A percentile compares a stretch with the other conserved stretches of the same genome.
Conservation (phyloP, 2,888 invertebrate species). For the Aricia artaxerxes region DNA sequence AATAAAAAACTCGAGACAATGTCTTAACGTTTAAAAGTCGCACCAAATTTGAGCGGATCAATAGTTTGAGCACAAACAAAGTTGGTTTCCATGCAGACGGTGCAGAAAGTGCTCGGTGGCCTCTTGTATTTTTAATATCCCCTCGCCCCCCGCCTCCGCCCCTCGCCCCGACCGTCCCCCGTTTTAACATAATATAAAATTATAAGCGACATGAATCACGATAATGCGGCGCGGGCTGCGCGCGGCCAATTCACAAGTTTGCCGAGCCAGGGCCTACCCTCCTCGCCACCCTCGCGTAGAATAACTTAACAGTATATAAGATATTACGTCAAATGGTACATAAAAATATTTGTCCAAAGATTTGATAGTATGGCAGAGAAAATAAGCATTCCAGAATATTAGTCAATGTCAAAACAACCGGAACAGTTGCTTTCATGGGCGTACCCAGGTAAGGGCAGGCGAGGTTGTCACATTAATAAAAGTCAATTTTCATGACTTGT, state of each 20-base stretch:
- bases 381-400: background rate
- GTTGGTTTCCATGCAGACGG: conserved; percentile 70
- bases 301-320: conserved; percentile 22
- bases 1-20: conserved; percentile 18
- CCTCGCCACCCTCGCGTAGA: conserved; percentile 46
- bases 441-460: too few relatives aligned
- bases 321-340: background rate
- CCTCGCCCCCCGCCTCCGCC: conserved; percentile 48
- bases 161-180: conserved; percentile 45
- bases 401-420: too few relatives aligned
- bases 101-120: conserved; percentile 64
- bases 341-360: background rate
- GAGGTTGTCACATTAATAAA: too few relatives aligned
- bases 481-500: too few relatives aligned
- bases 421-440: too few relatives aligned
- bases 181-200: conserved; percentile 80
- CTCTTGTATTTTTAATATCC: conserved; percentile 78
- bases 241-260: conserved; percentile 77
- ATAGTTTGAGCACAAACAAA: conserved; percentile 73
- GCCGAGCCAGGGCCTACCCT: conserved; percentile 52
- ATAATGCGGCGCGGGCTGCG: conserved; percentile 72
- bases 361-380: background rate
- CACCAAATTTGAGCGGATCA: conserved; percentile 58
- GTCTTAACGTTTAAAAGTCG: conserved; percentile 41
- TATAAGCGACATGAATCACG: conserved; percentile 80